Conservation (phyloP, 2,797 vertebrate genomes). For the Urophycis tenuis region DNA sequence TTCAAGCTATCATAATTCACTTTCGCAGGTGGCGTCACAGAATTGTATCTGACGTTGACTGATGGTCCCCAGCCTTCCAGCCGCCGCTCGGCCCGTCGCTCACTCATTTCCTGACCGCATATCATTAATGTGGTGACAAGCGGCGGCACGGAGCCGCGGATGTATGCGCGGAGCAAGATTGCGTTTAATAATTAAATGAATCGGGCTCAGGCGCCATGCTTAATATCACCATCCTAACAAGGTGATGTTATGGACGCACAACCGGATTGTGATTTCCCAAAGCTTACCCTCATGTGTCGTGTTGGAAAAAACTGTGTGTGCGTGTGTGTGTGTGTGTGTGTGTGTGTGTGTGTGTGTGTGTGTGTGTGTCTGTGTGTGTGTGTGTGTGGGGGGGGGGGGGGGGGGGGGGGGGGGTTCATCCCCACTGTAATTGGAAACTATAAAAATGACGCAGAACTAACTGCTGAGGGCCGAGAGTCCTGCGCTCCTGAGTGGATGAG, state of each 20-base stretch:
- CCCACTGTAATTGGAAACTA: constrained; percentile 9
- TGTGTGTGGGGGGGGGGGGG: too few species aligned
- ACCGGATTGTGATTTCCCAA: constrained; percentile 40
- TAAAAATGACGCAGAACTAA: background rate
- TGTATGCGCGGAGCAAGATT: constrained; percentile 36
- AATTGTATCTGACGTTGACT: constrained; percentile 64
- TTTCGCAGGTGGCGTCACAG: constrained; percentile 52
- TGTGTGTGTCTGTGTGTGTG: too few species aligned
- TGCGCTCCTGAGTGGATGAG: background rate
- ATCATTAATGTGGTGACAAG: constrained; percentile 43
- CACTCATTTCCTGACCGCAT: constrained; percentile 62
- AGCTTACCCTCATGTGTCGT: constrained; percentile 17
- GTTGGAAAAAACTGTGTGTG: constrained; percentile 37
- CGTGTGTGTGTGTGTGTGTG: too few species aligned
- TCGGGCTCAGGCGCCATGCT: constrained; percentile 50
- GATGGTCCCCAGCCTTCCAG: constrained; percentile 42
- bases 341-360: too few species aligned
- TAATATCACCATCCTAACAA: constrained; percentile 40
- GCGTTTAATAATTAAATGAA: constrained; percentile 69
- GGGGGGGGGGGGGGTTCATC: too few species aligned
- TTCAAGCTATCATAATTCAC: constrained; percentile 62
- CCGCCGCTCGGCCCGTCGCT: constrained; percentile 34
- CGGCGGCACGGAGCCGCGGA: constrained; percentile 32
- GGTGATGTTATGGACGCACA: constrained; percentile 46
- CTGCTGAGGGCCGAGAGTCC: background rate